Evolutionary conservation across 2,888 invertebrate genomes (phyloP), one percentile per base, ranked within the genome.

Genomic region (Caenorhabditis uteleia): DNA sequence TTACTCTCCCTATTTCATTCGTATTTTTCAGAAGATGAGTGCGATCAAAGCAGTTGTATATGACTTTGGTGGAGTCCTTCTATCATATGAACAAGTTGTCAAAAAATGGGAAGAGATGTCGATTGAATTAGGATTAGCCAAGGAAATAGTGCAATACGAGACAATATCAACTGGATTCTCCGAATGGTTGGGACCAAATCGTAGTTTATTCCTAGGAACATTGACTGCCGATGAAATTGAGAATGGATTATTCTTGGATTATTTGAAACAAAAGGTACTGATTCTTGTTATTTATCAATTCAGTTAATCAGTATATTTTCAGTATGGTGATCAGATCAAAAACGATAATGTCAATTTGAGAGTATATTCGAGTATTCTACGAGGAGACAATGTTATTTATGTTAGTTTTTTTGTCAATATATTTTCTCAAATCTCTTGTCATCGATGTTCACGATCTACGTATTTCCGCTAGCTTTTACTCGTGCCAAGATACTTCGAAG

Each of bases 21-120:
- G n/a, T n/a, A n/a, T n/a, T n/a, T n/a, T n/a, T n/a, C n/a, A n/a
- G n/a, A 40, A 21, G 25, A 46, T 34, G 25, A 7, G 1, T 1
- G n/a, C 27, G 27, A 66, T 74, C 39, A 66, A 67, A 58, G 68
- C 58, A 5, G 73, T 70, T 7, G 70, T 74, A n/a, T 74, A 68
- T 42, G 73, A 74, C 33, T 68, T 66, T 23, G 70, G 70, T 20
- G 73, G 73, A 49, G 73, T 74, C 27, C 29, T 74, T 10, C 50
- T 70, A 3, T 70, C 70, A 5, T 70, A 68, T 36, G 65, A 59
- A 16, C 45, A 40, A 5, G 54, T 68, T n/a, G 10, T 10, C 21
- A 42, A 43, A 1, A 48, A 59, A 29, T 70, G 70, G 57, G 34
- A 46, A 12, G 58, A 34, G 12, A 64, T 64, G 58, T 53, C 53